phyloP scores from a whole-genome alignment of 2,113 vertebrate genomes.

The Dolichotis patagonum region DNA sequence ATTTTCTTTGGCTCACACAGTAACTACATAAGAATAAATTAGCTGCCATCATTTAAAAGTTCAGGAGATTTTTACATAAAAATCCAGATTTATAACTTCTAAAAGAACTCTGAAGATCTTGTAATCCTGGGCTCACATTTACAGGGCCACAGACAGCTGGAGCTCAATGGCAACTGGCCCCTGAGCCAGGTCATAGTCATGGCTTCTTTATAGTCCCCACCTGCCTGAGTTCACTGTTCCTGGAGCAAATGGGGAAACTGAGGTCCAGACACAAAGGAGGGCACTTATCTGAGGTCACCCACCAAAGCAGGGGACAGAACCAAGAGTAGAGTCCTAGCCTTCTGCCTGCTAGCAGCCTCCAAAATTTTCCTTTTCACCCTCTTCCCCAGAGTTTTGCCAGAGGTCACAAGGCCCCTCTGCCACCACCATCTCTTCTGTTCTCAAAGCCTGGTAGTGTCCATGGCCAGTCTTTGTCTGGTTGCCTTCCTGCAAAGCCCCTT shows the following conservation, averaged over 20 bases:
- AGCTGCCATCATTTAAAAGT: constrained; percentile 70
- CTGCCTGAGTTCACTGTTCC: not conserved
- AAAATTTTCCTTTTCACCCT: no score
- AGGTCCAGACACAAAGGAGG: constrained; percentile 1
- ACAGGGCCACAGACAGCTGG: constrained; percentile 32
- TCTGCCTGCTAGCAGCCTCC: not conserved
- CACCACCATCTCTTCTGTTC: not conserved
- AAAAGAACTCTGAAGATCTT: constrained; percentile 39
- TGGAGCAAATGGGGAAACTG: constrained; percentile 14
- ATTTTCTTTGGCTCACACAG: constrained; percentile 67
- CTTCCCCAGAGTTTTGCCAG: not conserved
- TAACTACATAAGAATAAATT: constrained; percentile 67
- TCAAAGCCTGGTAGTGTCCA: not conserved
- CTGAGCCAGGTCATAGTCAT: not conserved
- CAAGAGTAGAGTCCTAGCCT: not conserved
- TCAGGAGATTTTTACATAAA: constrained; percentile 66
- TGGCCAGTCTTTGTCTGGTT: constrained; percentile 19
- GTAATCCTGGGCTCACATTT: not conserved
- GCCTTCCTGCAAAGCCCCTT: constrained; percentile 45
- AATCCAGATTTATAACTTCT: constrained; percentile 70
- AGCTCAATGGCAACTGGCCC: not conserved
- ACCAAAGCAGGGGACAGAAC: not conserved
- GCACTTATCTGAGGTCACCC: not conserved
- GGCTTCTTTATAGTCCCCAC: not conserved
- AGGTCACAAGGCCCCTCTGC: not conserved